Percentiles rank a stretch among this genome's conserved stretches.
Conservation (phyloP, 2,888 invertebrate species). For the Halocaridina rubra region DNA sequence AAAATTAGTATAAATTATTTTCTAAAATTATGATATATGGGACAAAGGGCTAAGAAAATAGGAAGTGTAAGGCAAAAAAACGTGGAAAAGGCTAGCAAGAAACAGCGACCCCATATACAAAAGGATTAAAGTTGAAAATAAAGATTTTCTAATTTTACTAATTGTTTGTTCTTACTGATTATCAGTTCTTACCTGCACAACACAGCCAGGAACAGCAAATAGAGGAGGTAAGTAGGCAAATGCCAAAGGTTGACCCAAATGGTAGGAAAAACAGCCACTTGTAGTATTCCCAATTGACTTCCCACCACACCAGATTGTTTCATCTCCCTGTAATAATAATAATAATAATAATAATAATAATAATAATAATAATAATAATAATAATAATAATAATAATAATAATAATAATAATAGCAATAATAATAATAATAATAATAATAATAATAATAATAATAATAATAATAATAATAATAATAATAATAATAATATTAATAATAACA, state of each 20-base stretch:
- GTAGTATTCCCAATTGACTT: conserved; percentile 69
- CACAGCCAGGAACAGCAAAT: conserved; percentile 64
- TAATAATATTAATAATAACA: too few species aligned
- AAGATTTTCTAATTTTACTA: too few species aligned
- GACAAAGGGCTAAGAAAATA: neutral
- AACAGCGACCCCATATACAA: neutral
- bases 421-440: too few species aligned
- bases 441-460: too few species aligned
- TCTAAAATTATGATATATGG: neutral
- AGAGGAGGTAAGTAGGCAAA: conserved; percentile 69
- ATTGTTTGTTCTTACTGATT: neutral
- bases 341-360: conserved; percentile 11
- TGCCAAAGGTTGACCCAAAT: conserved; percentile 68
- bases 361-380: conserved; percentile 11
- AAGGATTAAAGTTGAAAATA: too few species aligned
- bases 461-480: too few species aligned
- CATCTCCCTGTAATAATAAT: conserved; percentile 66
- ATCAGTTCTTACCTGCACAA: conserved; percentile 51
- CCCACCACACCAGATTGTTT: conserved; percentile 65
- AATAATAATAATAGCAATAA: too few species aligned
- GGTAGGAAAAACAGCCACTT: conserved; percentile 69
- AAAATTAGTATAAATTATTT: conserved; percentile 17
- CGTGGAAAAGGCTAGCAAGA: neutral
- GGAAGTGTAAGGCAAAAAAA: too few species aligned
- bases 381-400: neutral